Conservation (phyloP, 2,113 vertebrate species). For the Periophthalmodon schlosseri region DNA sequence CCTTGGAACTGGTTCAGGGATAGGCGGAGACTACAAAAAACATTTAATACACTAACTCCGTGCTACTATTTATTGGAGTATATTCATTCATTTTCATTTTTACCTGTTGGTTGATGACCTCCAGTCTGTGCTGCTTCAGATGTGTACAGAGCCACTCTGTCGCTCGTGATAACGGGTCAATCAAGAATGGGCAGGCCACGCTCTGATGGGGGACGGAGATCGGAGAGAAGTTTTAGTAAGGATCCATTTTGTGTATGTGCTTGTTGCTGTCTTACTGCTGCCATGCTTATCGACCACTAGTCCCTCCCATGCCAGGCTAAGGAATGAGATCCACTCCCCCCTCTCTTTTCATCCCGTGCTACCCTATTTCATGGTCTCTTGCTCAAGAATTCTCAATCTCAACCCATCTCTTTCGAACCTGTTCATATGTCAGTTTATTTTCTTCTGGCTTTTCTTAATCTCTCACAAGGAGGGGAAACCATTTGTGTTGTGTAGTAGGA, state of each 20-base stretch:
- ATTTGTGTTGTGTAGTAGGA: background rate
- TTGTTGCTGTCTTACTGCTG: slow-evolving; percentile 8
- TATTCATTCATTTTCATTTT: background rate
- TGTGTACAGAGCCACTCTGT: slow-evolving; percentile 93
- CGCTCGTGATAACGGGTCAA: slow-evolving; percentile 92
- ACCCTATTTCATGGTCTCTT: slow-evolving; percentile 36
- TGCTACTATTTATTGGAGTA: background rate
- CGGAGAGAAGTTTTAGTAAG: slow-evolving; percentile 10
- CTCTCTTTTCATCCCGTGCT: slow-evolving; percentile 21
- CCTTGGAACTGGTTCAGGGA: too few species aligned
- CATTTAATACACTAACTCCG: too few species aligned
- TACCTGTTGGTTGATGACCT: slow-evolving; percentile 96
- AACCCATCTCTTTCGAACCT: slow-evolving; percentile 17
- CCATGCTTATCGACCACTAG: slow-evolving; percentile 24
- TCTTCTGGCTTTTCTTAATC: background rate
- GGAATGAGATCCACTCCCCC: slow-evolving; percentile 24
- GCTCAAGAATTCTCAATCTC: slow-evolving; percentile 19
- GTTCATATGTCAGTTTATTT: slow-evolving; percentile 18
- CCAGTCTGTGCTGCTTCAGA: slow-evolving; percentile 86
- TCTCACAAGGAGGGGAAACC: background rate
- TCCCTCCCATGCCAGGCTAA: slow-evolving; percentile 23
- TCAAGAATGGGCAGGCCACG: slow-evolving; percentile 91
- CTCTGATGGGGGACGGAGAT: slow-evolving; percentile 72
- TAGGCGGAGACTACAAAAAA: too few species aligned
- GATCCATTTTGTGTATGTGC: background rate